Base-by-base conservation (phyloP, 2,888 invertebrate genomes). In the Cerastoderma edule region DNA sequence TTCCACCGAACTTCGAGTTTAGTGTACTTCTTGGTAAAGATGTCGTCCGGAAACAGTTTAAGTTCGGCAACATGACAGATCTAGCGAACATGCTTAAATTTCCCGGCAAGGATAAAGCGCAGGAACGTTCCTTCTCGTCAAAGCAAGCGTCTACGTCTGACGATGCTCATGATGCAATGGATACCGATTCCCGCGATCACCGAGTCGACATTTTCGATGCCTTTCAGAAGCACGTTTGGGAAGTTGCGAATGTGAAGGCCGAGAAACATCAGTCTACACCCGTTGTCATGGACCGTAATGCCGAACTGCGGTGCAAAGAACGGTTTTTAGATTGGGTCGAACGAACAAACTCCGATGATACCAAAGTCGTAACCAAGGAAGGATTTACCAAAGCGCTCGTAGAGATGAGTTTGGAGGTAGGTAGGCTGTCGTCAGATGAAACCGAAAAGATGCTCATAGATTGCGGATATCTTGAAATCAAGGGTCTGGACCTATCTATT, bases 221-320 rank as follows among this genome's bases (percentile, higher is more conserved):
- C 4, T 76, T 76, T 27, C 75, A 72, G 33, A 30, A 33, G 6
- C 46, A 64, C 24, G 44, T 76, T 24, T 53, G 33, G 8, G 63
- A 54, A 13, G 22, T 16, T 2, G 53, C 50, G n/a, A 71, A 76
- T 32, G 22, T 22, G 2, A 35, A 64, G 24, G 46, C 71, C 6
- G 70, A 67, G 33, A 28, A 68, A 10, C 65, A 67, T 28, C 53
- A 56, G 16, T 53, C 54, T 35, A 28, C 39, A 32, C 48, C 72
- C 4, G 24, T 76, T 22, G 33, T 35, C n/a, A 56, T 64, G 22
- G 67, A 76, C 33, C 32, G 32, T 5, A 50, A 63, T 0, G 75
- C 75, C 4, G 53, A 72, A n/a, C 19, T n/a, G 3, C 50, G 71
- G n/a, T 72, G 75, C 27, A 48, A 24, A 16, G 56, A 64, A 0